Conservation (phyloP, 1,140 invertebrate species). For the Phortica variegata region DNA sequence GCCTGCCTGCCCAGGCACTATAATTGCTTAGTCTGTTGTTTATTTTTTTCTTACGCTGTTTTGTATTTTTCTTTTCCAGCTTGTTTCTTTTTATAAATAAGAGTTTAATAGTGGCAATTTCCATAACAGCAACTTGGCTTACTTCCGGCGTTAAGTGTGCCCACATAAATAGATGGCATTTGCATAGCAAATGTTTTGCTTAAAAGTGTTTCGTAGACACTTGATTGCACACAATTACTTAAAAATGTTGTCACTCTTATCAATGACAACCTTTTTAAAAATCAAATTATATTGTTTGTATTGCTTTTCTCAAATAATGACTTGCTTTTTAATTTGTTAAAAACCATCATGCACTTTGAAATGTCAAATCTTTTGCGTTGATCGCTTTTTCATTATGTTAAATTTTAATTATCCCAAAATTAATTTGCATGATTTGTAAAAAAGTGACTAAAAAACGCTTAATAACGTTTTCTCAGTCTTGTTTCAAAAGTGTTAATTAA, state of each 20-base stretch:
- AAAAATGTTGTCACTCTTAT: conserved; percentile 5
- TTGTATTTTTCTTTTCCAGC: neutral
- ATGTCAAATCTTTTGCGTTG: conserved; percentile 27
- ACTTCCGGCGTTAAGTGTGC: too few species aligned
- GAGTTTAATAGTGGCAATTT: conserved; percentile 39
- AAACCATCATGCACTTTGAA: conserved; percentile 16
- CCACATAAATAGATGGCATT: conserved; percentile 2
- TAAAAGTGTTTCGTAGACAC: neutral
- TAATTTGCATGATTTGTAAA: conserved; percentile 29
- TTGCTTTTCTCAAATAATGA: conserved; percentile 29
- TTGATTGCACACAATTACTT: neutral
- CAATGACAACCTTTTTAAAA: conserved; percentile 32
- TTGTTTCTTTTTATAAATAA: conserved; percentile 24
- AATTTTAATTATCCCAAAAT: conserved; percentile 36
- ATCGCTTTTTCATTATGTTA: conserved; percentile 27
- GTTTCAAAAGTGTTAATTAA: too few species aligned
- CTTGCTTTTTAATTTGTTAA: conserved; percentile 29
- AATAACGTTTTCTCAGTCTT: too few species aligned
- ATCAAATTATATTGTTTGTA: conserved; percentile 31
- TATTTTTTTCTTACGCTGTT: neutral
- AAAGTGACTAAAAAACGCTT: conserved; percentile 1
- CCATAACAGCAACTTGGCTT: conserved; percentile 16
- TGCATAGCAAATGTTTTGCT: conserved; percentile 1
- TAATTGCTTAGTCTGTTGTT: conserved; percentile 5
- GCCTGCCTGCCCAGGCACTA: too few species aligned